A percentile compares a stretch with the other conserved stretches of the same genome.
Conservation (phyloP, 2,888 invertebrate genomes). For the Phortica okadai region DNA sequence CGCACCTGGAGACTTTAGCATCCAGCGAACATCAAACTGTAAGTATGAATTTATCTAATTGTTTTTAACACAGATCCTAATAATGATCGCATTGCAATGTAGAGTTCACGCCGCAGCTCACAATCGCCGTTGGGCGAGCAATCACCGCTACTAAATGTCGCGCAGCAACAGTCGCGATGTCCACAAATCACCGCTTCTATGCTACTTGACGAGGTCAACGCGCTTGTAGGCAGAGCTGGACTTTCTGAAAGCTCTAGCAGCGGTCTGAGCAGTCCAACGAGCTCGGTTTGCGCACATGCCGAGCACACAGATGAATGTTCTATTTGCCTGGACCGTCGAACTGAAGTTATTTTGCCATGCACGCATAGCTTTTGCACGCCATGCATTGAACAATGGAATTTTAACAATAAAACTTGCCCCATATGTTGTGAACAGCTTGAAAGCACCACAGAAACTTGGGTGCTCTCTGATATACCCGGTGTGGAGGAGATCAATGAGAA, state of each 20-base stretch:
- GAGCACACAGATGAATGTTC: slow-evolving; percentile 80
- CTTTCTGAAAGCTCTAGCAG: slow-evolving; percentile 38
- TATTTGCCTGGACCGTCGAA: slow-evolving; percentile 84
- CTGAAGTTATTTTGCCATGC: slow-evolving; percentile 83
- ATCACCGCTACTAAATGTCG: not conserved
- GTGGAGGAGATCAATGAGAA: slow-evolving; percentile 79
- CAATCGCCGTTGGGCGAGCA: slow-evolving; percentile 46
- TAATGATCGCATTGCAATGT: not conserved
- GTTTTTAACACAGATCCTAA: too few species aligned
- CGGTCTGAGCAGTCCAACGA: slow-evolving; percentile 49
- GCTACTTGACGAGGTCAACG: slow-evolving; percentile 74
- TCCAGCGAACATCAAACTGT: slow-evolving; percentile 69
- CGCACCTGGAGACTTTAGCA: slow-evolving; percentile 75
- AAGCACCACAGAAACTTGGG: slow-evolving; percentile 82
- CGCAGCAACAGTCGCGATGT: not conserved
- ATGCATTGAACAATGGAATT: slow-evolving; percentile 86
- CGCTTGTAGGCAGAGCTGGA: slow-evolving; percentile 48
- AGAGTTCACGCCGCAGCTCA: slow-evolving; percentile 50
- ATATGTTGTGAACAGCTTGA: slow-evolving; percentile 81
- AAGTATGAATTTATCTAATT: slow-evolving; percentile 32
- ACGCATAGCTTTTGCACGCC: slow-evolving; percentile 83
- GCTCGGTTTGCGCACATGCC: slow-evolving; percentile 58
- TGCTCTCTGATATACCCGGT: slow-evolving; percentile 80
- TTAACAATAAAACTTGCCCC: slow-evolving; percentile 83
- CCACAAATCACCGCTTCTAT: slow-evolving; percentile 71